phyloP scores from a whole-genome alignment of 2,888 invertebrate genomes.

The Eueremaeus valkanovi region DNA sequence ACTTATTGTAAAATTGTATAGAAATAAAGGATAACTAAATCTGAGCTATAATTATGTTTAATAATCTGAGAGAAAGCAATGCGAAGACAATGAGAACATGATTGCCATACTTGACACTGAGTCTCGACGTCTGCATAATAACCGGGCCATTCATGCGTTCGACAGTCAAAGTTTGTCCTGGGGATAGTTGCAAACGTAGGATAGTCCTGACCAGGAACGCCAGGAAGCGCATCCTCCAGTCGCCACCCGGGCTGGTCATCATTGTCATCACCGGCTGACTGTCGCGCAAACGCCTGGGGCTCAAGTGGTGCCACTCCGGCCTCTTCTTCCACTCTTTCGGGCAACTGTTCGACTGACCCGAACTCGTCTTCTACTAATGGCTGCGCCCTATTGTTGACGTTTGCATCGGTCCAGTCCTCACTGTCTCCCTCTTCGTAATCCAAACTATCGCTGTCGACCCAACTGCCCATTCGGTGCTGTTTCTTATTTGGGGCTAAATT shows the following conservation, averaged over 20 bases:
- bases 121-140: conserved; percentile 47
- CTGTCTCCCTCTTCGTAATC: not conserved
- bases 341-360: not conserved
- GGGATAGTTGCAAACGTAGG: conserved; percentile 57
- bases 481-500: conserved; percentile 14
- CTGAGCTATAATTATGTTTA: not conserved
- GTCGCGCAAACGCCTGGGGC: not conserved
- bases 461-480: conserved; percentile 34
- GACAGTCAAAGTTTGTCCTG: conserved; percentile 45
- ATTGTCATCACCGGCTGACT: not conserved
- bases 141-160: conserved; percentile 44
- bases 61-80: not conserved
- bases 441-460: conserved; percentile 12
- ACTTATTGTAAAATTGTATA: too few relatives aligned
- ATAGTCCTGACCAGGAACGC: conserved; percentile 65
- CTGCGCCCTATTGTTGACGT: not conserved
- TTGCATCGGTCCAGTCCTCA: not conserved
- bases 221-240: conserved; percentile 56
- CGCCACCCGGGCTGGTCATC: conserved; percentile 13
- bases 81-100: not conserved
- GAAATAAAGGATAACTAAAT: not conserved
- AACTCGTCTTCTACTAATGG: conserved; percentile 4
- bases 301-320: not conserved
- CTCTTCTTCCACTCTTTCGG: conserved; percentile 5
- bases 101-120: conserved; percentile 44